Evolutionary conservation across 92 coral and sea anemone genomes (phyloP), one percentile per base, ranked within the genome.

Genomic region (Siderastrea radians): DNA sequence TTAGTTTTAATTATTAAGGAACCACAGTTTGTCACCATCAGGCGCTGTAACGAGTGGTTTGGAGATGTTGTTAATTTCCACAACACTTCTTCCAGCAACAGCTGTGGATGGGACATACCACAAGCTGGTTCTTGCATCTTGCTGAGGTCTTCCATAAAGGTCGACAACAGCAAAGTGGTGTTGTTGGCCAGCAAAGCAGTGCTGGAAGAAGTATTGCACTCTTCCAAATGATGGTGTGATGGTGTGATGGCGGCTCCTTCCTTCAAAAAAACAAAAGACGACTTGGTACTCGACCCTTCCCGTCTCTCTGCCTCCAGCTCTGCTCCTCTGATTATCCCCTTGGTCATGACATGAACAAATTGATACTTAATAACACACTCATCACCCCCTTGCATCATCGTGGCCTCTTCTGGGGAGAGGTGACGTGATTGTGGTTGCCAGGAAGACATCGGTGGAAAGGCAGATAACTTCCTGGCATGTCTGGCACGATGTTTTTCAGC

Each of bases 41-140:
- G 63, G 68, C 68, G 79, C 81, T 51, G 90, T 78, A n/a, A 79
- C 90, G 45, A 78, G 90, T 46, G 85, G 90, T 60, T 63, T 47
- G 53, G 80, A 87, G 55, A 87, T 66, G 38, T 79, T 49, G 63
- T 51, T 73, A 63, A 87, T 53, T 46, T 72, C 53, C 12, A 87
- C 81, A 47, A 49, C 68, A 55, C 80, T 87, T 49, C 91, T 79
- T n/a, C 63, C 60, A 51, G 72, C 46, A 67, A 75, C 75, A 19
- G 48, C 14, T 63, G 70, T 78, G 68, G 72, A 15, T 61, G 61
- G 83, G 11, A 78, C 83, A 78, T 61, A 75, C 80, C 80, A 79
- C 50, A 87, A 47, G 52, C 67, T 87, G 79, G 81, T 79, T 43
- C 79, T 62, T 72, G 66, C 81, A 87, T 87, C 86, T 58, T 51